Evolutionary conservation across 2,113 vertebrate species (phyloP).

Genomic region (Zosterops japonicus): DNA sequence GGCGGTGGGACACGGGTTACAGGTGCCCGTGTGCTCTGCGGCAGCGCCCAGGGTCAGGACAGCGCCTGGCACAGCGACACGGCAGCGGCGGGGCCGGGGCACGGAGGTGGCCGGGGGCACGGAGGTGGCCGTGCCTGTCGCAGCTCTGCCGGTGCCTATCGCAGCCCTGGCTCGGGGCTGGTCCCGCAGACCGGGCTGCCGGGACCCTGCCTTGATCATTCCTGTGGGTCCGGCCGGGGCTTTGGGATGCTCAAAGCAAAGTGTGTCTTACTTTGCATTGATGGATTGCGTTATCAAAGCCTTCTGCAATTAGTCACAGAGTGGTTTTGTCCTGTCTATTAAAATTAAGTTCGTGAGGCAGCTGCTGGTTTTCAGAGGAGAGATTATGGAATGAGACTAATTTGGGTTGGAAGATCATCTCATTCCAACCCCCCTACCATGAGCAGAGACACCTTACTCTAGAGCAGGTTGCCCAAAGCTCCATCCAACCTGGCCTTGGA

Average conservation of each 20-base stretch:
- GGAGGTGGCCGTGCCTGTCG: not conserved
- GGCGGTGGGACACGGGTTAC: not conserved
- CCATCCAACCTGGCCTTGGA: not conserved
- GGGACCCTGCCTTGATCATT: not conserved
- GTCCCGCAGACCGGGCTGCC: not conserved
- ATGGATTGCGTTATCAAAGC: not conserved
- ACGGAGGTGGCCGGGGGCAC: not conserved
- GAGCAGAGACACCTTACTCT: not conserved
- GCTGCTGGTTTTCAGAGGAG: not conserved
- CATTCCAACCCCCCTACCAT: not conserved
- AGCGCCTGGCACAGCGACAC: not conserved
- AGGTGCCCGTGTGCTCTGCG: not conserved
- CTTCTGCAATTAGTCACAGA: not conserved
- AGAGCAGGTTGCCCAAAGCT: not conserved
- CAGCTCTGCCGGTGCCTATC: not conserved
- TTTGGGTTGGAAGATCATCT: not conserved
- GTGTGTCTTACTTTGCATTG: rapidly evolving
- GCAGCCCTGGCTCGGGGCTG: not conserved
- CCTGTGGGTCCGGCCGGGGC: rapidly evolving
- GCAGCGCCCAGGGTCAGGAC: not conserved
- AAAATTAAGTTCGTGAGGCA: not conserved
- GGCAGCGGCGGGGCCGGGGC: not conserved
- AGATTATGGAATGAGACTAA: not conserved
- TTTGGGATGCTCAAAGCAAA: not conserved
- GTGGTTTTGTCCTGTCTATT: rapidly evolving